Evolutionary conservation across 2,797 vertebrate genomes (phyloP), one percentile per base, ranked within the genome.

Genomic region (Okamejei kenojei): DNA sequence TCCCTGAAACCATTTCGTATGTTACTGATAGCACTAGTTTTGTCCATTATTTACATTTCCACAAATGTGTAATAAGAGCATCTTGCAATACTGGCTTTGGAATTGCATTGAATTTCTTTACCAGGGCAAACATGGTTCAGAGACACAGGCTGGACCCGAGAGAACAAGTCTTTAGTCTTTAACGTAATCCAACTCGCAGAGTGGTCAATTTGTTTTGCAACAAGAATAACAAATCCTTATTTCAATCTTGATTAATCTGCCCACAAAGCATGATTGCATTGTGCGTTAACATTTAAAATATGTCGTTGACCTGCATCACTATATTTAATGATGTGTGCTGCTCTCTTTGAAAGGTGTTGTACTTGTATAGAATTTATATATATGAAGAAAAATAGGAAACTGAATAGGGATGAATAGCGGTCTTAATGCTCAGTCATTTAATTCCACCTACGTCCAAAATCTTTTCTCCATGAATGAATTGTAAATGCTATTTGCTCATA

Each of bases 341-440:
- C 84, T 93, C 94, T 95, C 32, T 95, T 94, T 94, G 9, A 93
- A 93, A 94, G 93, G 93, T 93, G 93, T 94, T 94, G 93, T 93
- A 94, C 93, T 80, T 94, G 94, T 91, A 93, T 74, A 93, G 94
- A 80, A 93, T 95, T 94, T 93, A 94, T 96, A 95, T 93, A 92
- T 93, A 54, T 6, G 76, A 92, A 92, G 5, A 23, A 92, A 32
- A 92, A 32, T 65, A 93, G 95, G 93, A 95, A 94, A 94, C 94
- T 93, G 94, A 95, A 94, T 54, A 93, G 95, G 95, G 94, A 94
- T 96, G 95, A 94, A 95, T 94, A 93, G 95, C 95, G 95, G 94
- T 94, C 93, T 94, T 93, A 95, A 95, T 95, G 96, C 96, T 96
- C 97, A 96, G 96, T 96, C 97, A 96, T 96, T 95, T 95, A 96